Base-by-base conservation (phyloP, 2,888 invertebrate genomes). In the Stenichneumon culpator region DNA sequence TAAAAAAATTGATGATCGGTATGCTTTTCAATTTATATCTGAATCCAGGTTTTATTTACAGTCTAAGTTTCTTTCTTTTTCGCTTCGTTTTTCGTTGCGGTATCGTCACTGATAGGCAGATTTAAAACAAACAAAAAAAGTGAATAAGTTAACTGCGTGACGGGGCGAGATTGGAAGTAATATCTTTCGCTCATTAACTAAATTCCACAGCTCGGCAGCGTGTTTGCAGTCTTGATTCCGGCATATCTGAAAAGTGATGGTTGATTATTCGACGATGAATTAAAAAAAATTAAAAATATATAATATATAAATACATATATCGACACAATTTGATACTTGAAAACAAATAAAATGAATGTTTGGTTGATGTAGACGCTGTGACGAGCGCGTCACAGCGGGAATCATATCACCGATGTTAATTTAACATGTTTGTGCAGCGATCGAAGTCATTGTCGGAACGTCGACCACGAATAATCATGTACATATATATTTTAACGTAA, bases 141-240 rank as follows among this genome's bases (percentile, higher is more conserved):
- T 28, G 32, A 50, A 52, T 67, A 54, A 88, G 81, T 87, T 86
- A 89, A 88, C 81, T 86, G 84, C 70, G 83, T 77, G 67, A 74
- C 57, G 87, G 86, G 83, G 77, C 82, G 79, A 81, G 74, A 72
- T 81, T 90, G 91, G 91, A 91, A 91, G 92, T 89, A 87, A 78
- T 77, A 85, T 84, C 84, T 65, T 82, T 86, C 70, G 65, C 63
- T 87, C 81, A 82, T 86, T 84, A 90, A 89, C 82, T 91, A 90
- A 90, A 92, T 88, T 83, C 87, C 89, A 89, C 90, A 90, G 90
- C 88, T 89, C 88, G 77, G 73, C 86, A 88, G 89, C 89, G 54
- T 90, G 89, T 89, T 89, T 90, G 89, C 92, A 93, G 93, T 92
- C 93, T 92, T 93, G 87, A 86, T 90, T 92, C 89, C 89, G 88